Percentiles rank a stretch among this genome's conserved stretches.
Conservation (phyloP, 64 coral and sea anemone species). For the Pocillopora damicornis region DNA sequence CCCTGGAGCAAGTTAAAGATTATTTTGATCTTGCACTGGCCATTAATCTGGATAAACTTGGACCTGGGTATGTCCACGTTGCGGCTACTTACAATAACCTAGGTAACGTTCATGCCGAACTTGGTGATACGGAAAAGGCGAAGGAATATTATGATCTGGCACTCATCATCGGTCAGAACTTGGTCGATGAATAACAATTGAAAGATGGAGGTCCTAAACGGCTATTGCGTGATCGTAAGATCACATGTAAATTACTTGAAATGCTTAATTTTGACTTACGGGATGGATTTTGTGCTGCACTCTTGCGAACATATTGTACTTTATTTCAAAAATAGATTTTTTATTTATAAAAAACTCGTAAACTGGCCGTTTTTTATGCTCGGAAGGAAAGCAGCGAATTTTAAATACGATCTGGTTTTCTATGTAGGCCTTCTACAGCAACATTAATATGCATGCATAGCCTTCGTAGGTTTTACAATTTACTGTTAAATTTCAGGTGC, state of each 20-base stretch:
- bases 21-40: background rate
- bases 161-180: background rate
- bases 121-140: background rate
- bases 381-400: too few relatives aligned
- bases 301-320: background rate
- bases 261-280: background rate
- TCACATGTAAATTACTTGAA: background rate
- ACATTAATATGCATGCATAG: too few relatives aligned
- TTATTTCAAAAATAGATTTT: too few relatives aligned
- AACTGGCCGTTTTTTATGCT: too few relatives aligned
- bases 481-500: too few relatives aligned
- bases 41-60: background rate
- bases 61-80: background rate
- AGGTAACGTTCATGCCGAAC: background rate
- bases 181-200: background rate
- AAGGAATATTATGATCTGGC: background rate
- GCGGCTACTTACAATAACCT: slow-evolving; percentile 1
- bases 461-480: too few relatives aligned
- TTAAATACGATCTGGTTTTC: too few relatives aligned
- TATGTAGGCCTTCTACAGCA: too few relatives aligned
- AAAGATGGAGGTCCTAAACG: background rate
- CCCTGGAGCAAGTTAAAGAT: background rate
- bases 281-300: background rate
- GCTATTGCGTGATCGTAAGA: background rate
- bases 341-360: too few relatives aligned